Percentiles rank a stretch among this genome's conserved stretches.
phyloP scores from a whole-genome alignment of 2,113 vertebrate genomes.

The Callionymus lyra region DNA sequence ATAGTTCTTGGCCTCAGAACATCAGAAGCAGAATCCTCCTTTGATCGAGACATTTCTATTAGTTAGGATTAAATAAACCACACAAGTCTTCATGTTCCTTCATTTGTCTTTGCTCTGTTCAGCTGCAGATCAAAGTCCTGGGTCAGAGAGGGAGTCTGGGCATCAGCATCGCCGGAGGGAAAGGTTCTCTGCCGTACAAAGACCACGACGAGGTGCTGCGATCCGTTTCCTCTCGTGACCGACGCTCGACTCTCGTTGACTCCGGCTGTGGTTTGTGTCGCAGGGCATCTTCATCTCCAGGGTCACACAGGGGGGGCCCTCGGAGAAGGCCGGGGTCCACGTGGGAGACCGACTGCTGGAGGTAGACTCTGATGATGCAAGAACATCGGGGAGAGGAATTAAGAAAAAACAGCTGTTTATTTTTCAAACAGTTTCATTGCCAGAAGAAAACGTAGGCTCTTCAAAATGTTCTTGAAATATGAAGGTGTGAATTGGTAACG shows the following conservation, averaged over 20 bases:
- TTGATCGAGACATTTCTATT: too few species aligned
- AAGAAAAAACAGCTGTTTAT: too few species aligned
- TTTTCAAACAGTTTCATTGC: too few species aligned
- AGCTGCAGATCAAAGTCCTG: slow-evolving; percentile 75
- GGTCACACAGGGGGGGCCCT: slow-evolving; percentile 61
- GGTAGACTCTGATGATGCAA: too few species aligned
- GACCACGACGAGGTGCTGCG: slow-evolving; percentile 70
- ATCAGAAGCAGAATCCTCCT: too few species aligned
- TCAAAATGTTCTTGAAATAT: too few species aligned
- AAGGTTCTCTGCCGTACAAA: slow-evolving; percentile 74
- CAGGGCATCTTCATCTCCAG: slow-evolving; percentile 66
- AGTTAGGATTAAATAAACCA: too few species aligned
- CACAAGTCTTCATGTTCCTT: too few species aligned
- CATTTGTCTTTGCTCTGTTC: slow-evolving; percentile 15
- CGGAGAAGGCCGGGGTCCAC: slow-evolving; percentile 64
- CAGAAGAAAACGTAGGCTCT: too few species aligned
- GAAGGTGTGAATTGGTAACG: too few species aligned
- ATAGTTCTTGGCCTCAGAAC: too few species aligned
- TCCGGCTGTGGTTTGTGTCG: slow-evolving; percentile 7
- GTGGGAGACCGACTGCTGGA: slow-evolving; percentile 65
- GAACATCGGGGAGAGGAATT: too few species aligned
- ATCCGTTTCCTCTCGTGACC: background rate
- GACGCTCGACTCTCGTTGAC: background rate
- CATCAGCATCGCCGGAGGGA: slow-evolving; percentile 81
- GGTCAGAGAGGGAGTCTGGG: slow-evolving; percentile 73